Base-by-base conservation (phyloP, 2,797 vertebrate genomes). In the Hephaestus fuliginosus region DNA sequence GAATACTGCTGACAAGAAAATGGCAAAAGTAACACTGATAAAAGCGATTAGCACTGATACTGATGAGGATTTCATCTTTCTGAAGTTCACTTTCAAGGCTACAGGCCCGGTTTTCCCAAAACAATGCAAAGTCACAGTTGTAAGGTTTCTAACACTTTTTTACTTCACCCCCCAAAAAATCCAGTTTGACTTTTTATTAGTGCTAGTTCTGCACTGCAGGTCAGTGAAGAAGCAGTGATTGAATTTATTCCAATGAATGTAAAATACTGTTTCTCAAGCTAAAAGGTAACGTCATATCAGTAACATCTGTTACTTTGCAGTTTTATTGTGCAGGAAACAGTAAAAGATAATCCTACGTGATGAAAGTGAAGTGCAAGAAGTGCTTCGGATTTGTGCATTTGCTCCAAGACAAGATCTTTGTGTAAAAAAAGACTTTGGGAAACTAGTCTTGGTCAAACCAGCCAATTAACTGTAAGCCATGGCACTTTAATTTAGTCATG, bases 401-500 rank as follows among this genome's bases (percentile, higher is more conserved):
- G 55, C 67, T 28, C 36, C 25, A 30, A 28, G 30, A 55, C 7
- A 20, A 69, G 43, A 69, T n/a, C 7, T 56, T 43, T 1, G 18
- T 18, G n/a, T 56, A 28, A 15, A 41, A 65, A 51, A 28, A 28
- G 10, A 62, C 55, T 15, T 62, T 46, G 44, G 30, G 65, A 56
- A 63, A 48, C 39, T 9, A 3, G 30, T 56, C 22, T 8, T 10
- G 15, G 46, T 51, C 2, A 56, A 70, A 74, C 41, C 9, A 0
- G 48, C 36, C 30, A 49, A 6, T 43, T 20, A 69, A 67, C 30
- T 41, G 48, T 62, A 85, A 78, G 83, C 65, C 57, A 77, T 74
- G 85, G 80, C 84, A 76, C 82, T 41, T 80, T 44, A 11, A 78
- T 81, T 84, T 89, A 87, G 79, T 88, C 78, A 1, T 44, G 13